Conservation (phyloP, 2,113 vertebrate genomes). For the Microtus ochrogaster region DNA sequence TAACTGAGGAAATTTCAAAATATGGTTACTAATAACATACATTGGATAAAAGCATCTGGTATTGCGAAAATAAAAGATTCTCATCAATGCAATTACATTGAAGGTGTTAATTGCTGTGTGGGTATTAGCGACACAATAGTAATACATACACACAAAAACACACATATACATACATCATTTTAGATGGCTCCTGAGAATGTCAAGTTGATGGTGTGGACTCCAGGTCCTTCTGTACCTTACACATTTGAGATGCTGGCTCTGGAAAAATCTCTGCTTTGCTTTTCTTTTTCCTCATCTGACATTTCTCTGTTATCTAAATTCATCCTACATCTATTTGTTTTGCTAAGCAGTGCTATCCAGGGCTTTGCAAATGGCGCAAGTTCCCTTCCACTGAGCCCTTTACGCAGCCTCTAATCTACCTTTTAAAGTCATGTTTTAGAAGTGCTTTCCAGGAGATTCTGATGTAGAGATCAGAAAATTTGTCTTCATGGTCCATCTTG, state of each 20-base stretch:
- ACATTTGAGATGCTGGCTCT: neutral
- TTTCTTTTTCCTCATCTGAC: neutral
- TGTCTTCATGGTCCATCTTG: neutral
- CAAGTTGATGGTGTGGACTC: fast-evolving
- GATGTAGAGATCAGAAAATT: neutral
- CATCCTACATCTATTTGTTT: neutral
- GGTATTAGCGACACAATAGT: fast-evolving
- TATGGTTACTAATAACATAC: neutral
- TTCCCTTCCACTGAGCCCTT: neutral
- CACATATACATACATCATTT: neutral
- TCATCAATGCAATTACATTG: neutral
- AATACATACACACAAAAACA: neutral
- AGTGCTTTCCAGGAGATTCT: neutral
- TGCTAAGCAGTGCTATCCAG: neutral
- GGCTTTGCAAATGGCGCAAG: neutral
- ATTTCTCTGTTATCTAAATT: neutral
- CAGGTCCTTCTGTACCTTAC: neutral
- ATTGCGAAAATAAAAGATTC: neutral
- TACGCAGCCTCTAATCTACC: neutral
- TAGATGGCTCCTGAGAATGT: fast-evolving
- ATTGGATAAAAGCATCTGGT: neutral
- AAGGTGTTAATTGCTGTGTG: neutral
- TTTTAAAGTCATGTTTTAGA: neutral
- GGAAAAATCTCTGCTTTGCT: neutral
- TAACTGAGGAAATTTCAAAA: conserved; percentile 20